phyloP scores from a whole-genome alignment of 2,113 vertebrate genomes.

The Elanoides forficatus region DNA sequence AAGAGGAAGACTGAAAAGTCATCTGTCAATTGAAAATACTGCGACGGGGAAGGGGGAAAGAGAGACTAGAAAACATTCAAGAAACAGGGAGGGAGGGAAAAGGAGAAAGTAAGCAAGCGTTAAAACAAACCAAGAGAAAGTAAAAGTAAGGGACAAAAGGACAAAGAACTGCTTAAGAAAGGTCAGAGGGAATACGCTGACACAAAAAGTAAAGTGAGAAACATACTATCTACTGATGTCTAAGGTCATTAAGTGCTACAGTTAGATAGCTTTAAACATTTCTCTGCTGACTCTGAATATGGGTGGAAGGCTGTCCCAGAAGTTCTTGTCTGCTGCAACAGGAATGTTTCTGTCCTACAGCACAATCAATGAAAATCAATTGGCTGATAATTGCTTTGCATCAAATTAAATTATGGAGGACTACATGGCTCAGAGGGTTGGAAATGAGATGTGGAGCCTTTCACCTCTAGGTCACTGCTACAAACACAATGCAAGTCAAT shows the following conservation, averaged over 20 bases:
- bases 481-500: conserved; percentile 54
- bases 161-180: not conserved
- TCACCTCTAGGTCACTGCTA: conserved; percentile 48
- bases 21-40: not conserved
- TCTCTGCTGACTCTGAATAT: not conserved
- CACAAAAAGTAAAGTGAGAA: not conserved
- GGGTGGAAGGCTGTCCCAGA: not conserved
- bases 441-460: conserved; percentile 56
- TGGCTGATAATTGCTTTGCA: conserved; percentile 59
- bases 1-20: not conserved
- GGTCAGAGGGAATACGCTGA: not conserved
- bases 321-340: conserved; percentile 2
- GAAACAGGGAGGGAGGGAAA: fast-evolving
- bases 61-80: not conserved
- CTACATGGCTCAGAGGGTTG: conserved; percentile 3
- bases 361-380: conserved; percentile 66
- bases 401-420: conserved; percentile 58
- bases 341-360: conserved; percentile 52
- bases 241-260: not conserved
- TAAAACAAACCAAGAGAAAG: not conserved
- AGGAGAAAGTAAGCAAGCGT: not conserved
- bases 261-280: not conserved
- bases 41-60: not conserved
- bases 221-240: not conserved
- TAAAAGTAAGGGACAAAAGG: not conserved